These are phyloP conservation scores for Cyrtonyx montezumae DNA, from an alignment of 2,113 vertebrate species.

Conservation along the genomic window DNA sequence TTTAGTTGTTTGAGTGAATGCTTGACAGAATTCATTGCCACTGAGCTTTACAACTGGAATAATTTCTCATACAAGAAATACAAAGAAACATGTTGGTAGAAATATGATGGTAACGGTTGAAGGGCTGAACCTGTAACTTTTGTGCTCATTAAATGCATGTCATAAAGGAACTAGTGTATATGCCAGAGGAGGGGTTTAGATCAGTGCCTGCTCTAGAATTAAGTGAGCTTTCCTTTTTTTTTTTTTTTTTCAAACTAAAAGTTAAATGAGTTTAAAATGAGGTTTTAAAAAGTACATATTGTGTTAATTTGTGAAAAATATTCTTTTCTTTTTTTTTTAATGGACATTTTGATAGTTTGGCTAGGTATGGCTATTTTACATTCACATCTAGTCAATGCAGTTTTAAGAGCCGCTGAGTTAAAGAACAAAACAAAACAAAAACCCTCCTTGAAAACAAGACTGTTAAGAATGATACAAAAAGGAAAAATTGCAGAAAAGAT, in stretches of 20 bases:
- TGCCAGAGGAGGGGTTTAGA: not conserved
- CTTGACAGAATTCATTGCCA: not conserved
- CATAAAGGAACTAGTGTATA: not conserved
- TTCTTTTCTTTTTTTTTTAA: not conserved
- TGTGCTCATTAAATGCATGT: not conserved
- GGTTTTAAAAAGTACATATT: not conserved
- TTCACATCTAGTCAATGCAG: not conserved
- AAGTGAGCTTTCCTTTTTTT: fast-evolving
- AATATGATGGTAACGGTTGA: not conserved
- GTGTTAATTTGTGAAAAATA: too few relatives aligned
- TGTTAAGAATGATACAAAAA: not conserved
- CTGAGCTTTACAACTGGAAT: not conserved
- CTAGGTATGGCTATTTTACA: not conserved
- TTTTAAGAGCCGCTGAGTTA: not conserved
- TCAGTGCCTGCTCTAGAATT: not conserved
- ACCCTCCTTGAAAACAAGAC: not conserved
- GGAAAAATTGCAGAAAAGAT: not conserved
- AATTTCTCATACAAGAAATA: not conserved
- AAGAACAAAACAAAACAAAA: not conserved
- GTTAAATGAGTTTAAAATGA: not conserved
- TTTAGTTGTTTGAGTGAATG: not conserved
- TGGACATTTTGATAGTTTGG: not conserved
- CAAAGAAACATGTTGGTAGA: not conserved
- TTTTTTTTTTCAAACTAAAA: not conserved
- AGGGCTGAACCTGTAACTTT: not conserved